Conservation (phyloP, 2,113 vertebrate genomes). For the Xenus cinereus region DNA sequence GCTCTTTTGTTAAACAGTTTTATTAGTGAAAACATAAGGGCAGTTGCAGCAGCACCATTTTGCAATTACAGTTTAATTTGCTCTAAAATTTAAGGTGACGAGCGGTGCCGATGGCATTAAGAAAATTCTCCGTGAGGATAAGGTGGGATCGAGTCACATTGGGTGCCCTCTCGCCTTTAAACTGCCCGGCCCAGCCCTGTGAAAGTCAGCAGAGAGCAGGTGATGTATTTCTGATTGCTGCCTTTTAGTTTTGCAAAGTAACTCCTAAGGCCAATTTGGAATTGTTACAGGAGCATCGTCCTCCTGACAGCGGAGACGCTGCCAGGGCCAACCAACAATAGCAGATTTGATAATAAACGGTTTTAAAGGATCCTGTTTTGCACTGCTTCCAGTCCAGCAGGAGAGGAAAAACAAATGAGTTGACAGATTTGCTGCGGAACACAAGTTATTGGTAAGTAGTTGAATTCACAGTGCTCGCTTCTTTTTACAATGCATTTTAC, state of each 20-base stretch:
- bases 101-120: neutral
- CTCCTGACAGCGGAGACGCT: neutral
- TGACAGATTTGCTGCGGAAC: neutral
- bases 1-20: no score
- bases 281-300: neutral
- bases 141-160: rapidly evolving
- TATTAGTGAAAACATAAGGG: neutral
- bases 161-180: neutral
- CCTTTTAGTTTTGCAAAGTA: neutral
- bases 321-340: neutral
- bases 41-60: rapidly evolving
- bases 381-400: neutral
- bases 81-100: neutral
- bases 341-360: neutral
- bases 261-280: neutral
- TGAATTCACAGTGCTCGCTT: rapidly evolving
- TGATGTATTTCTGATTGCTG: neutral
- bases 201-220: neutral
- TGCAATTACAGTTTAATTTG: rapidly evolving
- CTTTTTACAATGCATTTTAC: neutral
- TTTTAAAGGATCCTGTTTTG: neutral
- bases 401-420: neutral
- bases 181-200: neutral
- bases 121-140: neutral
- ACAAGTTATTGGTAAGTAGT: neutral